Conservation (phyloP, 2,797 vertebrate genomes). For the Catamblyrhynchus diadema region DNA sequence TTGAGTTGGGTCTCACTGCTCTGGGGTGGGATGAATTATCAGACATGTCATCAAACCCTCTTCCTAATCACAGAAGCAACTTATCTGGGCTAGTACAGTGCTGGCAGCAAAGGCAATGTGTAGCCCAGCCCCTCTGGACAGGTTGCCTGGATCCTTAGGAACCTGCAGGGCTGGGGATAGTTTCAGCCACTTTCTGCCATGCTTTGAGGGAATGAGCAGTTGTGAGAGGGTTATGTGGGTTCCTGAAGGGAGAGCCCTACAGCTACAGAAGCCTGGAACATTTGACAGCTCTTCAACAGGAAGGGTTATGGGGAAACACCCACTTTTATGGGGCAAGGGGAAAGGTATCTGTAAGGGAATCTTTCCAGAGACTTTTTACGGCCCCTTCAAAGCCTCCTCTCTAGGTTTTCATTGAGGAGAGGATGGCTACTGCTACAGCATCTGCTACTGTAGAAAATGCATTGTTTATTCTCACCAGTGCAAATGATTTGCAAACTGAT, state of each 20-base stretch:
- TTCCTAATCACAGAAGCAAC: neutral
- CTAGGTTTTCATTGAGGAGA: neutral
- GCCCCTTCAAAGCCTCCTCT: neutral
- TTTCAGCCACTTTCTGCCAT: neutral
- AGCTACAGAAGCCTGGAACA: neutral
- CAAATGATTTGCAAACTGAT: conserved; percentile 23
- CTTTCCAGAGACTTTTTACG: neutral
- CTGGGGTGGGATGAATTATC: neutral
- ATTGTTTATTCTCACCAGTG: neutral
- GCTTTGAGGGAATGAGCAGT: neutral
- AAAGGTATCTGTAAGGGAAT: neutral
- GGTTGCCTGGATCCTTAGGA: neutral
- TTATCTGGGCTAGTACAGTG: neutral
- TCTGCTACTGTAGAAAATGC: neutral
- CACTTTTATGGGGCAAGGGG: neutral
- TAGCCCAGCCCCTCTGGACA: neutral
- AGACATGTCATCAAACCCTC: neutral
- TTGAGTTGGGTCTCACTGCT: neutral
- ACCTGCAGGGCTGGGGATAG: accelerated
- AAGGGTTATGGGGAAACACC: neutral
- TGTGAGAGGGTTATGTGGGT: neutral
- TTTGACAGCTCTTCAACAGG: neutral
- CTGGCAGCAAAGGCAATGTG: neutral
- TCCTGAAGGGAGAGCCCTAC: neutral
- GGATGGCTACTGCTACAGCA: neutral